Conservation (phyloP, 2,888 invertebrate genomes). For the Coronaproctus castanopsis region DNA sequence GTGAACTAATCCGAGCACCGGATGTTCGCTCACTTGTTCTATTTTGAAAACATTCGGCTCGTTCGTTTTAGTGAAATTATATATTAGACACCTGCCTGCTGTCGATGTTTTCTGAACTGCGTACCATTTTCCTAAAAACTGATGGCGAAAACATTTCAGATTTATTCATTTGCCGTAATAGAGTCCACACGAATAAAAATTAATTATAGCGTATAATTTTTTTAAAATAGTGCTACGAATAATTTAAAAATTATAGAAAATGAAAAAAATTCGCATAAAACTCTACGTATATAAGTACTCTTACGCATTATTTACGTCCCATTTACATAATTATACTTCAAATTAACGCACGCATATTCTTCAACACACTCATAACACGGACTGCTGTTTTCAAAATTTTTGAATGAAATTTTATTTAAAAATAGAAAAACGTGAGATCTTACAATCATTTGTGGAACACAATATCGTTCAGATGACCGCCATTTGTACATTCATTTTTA, state of each 20-base stretch:
- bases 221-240: background rate
- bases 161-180: background rate
- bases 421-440: too few relatives aligned
- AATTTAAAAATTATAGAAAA: background rate
- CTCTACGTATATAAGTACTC: too few relatives aligned
- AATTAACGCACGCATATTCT: too few relatives aligned
- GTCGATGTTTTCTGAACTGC: constrained; percentile 66
- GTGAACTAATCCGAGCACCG: constrained; percentile 40
- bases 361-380: too few relatives aligned
- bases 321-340: too few relatives aligned
- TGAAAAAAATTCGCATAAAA: background rate
- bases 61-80: constrained; percentile 47
- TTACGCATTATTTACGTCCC: too few relatives aligned
- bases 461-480: too few relatives aligned
- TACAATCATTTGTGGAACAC: too few relatives aligned
- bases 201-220: background rate
- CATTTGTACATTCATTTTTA: too few relatives aligned
- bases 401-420: too few relatives aligned
- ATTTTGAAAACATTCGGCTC: constrained; percentile 48
- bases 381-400: too few relatives aligned
- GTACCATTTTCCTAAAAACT: constrained; percentile 64
- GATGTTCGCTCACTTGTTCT: constrained; percentile 33
- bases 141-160: constrained; percentile 20
- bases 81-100: constrained; percentile 54
- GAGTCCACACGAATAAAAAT: background rate